These are phyloP conservation scores for Beroe ovata DNA, from an alignment of 37 sponge, comb jelly and placozoan species.

Conservation along the genomic window DNA sequence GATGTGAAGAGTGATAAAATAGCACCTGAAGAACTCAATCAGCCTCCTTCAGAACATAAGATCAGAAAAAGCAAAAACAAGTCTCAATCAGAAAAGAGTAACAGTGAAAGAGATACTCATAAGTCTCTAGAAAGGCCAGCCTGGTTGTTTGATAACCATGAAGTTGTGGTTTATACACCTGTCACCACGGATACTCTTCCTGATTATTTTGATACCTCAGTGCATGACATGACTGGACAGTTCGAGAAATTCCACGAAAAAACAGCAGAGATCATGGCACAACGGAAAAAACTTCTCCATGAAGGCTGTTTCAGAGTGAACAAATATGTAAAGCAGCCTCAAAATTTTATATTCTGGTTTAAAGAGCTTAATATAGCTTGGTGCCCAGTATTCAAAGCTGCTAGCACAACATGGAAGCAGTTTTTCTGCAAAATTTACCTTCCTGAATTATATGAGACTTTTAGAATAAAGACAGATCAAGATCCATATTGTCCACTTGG, in stretches of 20 bases:
- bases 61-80: too few relatives aligned
- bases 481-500: conserved; percentile 36
- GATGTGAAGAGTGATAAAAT: too few relatives aligned
- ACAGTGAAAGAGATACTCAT: too few relatives aligned
- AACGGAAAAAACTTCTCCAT: background rate
- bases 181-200: background rate
- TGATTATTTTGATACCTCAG: background rate
- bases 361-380: conserved; percentile 1
- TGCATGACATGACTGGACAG: background rate
- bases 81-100: too few relatives aligned
- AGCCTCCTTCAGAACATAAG: too few relatives aligned
- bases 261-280: background rate
- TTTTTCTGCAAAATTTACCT: conserved; percentile 46
- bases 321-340: background rate
- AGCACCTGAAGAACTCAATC: too few relatives aligned
- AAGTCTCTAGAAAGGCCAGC: background rate
- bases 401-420: conserved; percentile 49
- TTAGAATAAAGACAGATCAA: conserved; percentile 3
- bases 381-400: conserved; percentile 54
- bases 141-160: background rate
- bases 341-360: background rate
- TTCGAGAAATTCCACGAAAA: background rate
- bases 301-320: background rate
- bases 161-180: background rate
- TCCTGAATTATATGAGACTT: background rate